Evolutionary conservation across 2,888 invertebrate genomes (phyloP).

Genomic region (Himalopsyche kuldschensis): DNA sequence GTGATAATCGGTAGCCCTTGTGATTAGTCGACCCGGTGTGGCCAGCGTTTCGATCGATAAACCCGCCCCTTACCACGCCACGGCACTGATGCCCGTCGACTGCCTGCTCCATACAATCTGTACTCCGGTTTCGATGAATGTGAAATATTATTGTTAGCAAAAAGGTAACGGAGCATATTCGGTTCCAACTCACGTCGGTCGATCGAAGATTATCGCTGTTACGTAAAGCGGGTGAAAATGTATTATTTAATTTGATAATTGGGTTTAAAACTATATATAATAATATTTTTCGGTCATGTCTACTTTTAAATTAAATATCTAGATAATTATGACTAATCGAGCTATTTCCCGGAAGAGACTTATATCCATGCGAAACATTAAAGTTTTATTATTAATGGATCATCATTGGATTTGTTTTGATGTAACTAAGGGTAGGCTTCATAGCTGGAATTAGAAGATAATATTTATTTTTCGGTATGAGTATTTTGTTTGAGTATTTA

Average conservation of each 20-base stretch:
- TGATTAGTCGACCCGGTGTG: not conserved
- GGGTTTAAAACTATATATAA: not conserved
- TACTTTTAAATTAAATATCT: too few species aligned
- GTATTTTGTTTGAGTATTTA: too few species aligned
- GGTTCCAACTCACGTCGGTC: not conserved
- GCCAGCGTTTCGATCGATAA: not conserved
- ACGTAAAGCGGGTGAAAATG: not conserved
- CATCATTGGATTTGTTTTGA: too few species aligned
- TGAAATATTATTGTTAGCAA: not conserved
- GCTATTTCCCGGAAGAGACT: too few species aligned
- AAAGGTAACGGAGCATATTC: not conserved
- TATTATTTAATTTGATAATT: not conserved
- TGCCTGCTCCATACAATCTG: not conserved
- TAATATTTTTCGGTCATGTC: too few species aligned
- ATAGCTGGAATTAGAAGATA: too few species aligned
- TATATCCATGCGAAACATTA: too few species aligned
- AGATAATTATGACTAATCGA: too few species aligned
- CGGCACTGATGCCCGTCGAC: not conserved
- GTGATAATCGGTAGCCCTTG: not conserved
- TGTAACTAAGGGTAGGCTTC: too few species aligned
- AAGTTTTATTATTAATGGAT: too few species aligned
- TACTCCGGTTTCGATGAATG: not conserved
- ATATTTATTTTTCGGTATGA: too few species aligned
- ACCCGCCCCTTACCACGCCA: not conserved
- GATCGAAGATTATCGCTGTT: not conserved